Evolutionary conservation across 2,888 invertebrate species (phyloP), one percentile per base, ranked within the genome.

Genomic region (Petrophora chlorosata): DNA sequence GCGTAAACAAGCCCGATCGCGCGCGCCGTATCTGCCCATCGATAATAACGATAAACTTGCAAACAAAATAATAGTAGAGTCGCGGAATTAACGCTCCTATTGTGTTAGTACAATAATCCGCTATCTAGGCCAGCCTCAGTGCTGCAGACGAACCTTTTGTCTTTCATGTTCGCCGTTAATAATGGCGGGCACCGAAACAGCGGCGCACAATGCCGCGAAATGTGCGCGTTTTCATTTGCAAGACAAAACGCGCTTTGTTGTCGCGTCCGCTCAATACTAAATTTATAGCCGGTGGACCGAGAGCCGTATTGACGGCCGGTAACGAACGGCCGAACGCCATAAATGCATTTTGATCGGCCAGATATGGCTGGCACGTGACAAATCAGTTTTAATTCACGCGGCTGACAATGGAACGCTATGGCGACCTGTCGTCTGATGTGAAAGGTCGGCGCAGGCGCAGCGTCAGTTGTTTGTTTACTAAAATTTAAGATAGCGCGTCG

Each of bases 191-290:
- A 79, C 89, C 89, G 89, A 89, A 89, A 90, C 89, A 89, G 86
- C 88, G 85, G 88, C 85, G 87, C 84, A 89, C 89, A 89, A 90
- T 89, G 82, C 89, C 88, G 89, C 89, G 87, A 89, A 90, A 89
- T 90, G 88, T 87, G 88, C 88, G 89, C 89, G 88, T 89, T 90
- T 90, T 90, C 89, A 90, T 90, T 90, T 90, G 89, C 89, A 90
- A 90, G 89, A 90, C 89, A 90, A 90, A 90, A 90, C 90, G 85
- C 76, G 88, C 89, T 87, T 90, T 90, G 89, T 90, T 89, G 85
- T 89, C 73, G 79, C 84, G 89, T 85, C 87, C 89, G 89, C 79
- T 88, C 88, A 86, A 90, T 89, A 87, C 87, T 81, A 82, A 87
- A 89, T 90, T 89, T 89, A 89, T 89, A 87, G 89, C 86, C 80